Evolutionary conservation across 2,888 invertebrate species (phyloP).

Genomic region (Drosophila nr. fundita): DNA sequence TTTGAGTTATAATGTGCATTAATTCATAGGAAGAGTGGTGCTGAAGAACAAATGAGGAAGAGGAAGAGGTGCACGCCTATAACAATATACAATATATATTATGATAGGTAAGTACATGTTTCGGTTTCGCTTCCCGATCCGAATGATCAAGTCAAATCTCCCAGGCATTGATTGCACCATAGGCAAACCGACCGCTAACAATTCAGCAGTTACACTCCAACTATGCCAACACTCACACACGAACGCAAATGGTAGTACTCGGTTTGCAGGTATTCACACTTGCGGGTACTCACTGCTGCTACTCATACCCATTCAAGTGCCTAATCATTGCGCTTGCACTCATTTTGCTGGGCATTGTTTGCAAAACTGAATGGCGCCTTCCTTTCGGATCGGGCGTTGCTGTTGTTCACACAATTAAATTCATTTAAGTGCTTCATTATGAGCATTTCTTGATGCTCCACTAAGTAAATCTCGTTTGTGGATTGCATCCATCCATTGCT

Average conservation of each 20-base stretch:
- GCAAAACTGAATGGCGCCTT: constrained; percentile 58
- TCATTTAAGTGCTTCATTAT: constrained; percentile 81
- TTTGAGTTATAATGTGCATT: not conserved
- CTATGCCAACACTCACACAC: constrained; percentile 6
- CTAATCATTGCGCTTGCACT: constrained; percentile 65
- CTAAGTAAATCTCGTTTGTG: constrained; percentile 73
- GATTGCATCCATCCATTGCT: constrained; percentile 14
- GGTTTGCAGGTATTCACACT: not conserved
- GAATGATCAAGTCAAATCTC: constrained; percentile 1
- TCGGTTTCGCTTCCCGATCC: constrained; percentile 41
- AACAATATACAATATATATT: not conserved
- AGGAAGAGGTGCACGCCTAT: not conserved
- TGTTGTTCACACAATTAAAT: constrained; percentile 79
- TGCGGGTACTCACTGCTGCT: not conserved
- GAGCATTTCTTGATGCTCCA: constrained; percentile 68
- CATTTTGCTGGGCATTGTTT: constrained; percentile 69
- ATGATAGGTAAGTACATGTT: not conserved
- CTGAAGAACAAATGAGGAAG: not conserved
- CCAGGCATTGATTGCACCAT: constrained; percentile 23
- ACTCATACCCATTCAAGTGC: constrained; percentile 29
- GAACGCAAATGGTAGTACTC: not conserved
- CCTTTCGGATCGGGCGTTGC: constrained; percentile 27
- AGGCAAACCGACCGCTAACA: constrained; percentile 18
- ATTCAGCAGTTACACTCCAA: constrained; percentile 2
- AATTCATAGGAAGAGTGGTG: not conserved